Conservation (phyloP, 2,797 vertebrate species). For the Staurois parvus region DNA sequence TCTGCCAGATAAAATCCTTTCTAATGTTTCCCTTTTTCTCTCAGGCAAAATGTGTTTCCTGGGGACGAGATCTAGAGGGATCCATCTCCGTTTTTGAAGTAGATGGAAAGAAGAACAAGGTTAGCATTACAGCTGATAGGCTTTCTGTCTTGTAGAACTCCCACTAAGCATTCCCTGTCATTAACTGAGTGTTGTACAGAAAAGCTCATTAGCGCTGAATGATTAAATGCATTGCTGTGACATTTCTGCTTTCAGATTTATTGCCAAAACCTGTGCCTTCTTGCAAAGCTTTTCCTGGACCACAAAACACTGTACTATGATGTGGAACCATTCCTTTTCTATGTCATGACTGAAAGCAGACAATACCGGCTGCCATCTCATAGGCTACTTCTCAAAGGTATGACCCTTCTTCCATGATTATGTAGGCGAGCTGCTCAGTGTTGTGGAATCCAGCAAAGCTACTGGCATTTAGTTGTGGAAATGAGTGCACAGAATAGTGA, state of each 20-base stretch:
- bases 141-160: not conserved
- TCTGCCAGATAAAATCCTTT: not conserved
- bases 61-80: slow-evolving; percentile 98
- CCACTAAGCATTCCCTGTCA: not conserved
- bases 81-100: slow-evolving; percentile 98
- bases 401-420: not conserved
- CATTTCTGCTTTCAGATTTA: slow-evolving; percentile 85
- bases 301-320: slow-evolving; percentile 98
- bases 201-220: not conserved
- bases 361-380: slow-evolving; percentile 97
- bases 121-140: slow-evolving; percentile 63
- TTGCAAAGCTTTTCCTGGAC: slow-evolving; percentile 98
- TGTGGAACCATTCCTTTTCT: slow-evolving; percentile 97
- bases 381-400: slow-evolving; percentile 99
- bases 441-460: not conserved
- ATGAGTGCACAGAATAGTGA: too few relatives aligned
- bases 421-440: not conserved
- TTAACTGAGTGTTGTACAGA: not conserved
- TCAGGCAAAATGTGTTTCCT: slow-evolving; percentile 96
- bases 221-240: slow-evolving; percentile 4
- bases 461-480: too few relatives aligned
- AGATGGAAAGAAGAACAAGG: slow-evolving; percentile 99
- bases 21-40: slow-evolving; percentile 25
- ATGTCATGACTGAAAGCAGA: slow-evolving; percentile 98
- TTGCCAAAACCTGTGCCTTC: slow-evolving; percentile 97